Conservation (phyloP, 2,888 invertebrate species). For the Perizoma flavofasciatum region DNA sequence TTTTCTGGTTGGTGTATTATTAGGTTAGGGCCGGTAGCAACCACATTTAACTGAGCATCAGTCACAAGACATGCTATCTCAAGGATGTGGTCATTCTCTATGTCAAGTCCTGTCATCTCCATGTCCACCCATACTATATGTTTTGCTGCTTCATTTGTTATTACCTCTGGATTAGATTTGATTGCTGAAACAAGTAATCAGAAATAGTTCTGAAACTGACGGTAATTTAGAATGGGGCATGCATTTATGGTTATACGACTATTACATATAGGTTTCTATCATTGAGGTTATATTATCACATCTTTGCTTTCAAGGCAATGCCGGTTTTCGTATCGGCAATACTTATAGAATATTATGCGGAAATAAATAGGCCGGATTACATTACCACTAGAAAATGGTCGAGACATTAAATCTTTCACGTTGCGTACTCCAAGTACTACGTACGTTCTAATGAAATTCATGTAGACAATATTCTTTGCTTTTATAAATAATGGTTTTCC, state of each 20-base stretch:
- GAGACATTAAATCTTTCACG: constrained; percentile 9
- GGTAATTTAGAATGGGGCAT: no score
- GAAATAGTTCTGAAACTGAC: neutral
- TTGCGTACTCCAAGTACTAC: constrained; percentile 1
- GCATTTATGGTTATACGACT: no score
- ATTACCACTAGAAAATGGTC: constrained; percentile 20
- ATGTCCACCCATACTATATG: constrained; percentile 90
- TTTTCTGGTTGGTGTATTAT: constrained; percentile 90
- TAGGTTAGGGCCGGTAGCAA: constrained; percentile 90
- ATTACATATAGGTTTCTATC: no score
- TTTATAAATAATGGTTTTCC: no score
- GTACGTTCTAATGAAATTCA: constrained; percentile 22
- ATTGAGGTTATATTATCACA: no score
- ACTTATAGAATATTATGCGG: no score
- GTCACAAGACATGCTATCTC: constrained; percentile 96
- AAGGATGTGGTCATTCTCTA: constrained; percentile 90
- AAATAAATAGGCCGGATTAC: no score
- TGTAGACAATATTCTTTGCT: neutral
- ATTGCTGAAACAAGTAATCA: constrained; percentile 11
- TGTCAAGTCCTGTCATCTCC: constrained; percentile 96
- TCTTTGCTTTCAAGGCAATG: no score
- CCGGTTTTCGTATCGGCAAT: no score
- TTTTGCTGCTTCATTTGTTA: constrained; percentile 51
- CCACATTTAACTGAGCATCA: constrained; percentile 89
- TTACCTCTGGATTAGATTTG: constrained; percentile 1